Evolutionary conservation across 2,888 invertebrate genomes (phyloP).

Genomic region (Eupithecia inturbata): DNA sequence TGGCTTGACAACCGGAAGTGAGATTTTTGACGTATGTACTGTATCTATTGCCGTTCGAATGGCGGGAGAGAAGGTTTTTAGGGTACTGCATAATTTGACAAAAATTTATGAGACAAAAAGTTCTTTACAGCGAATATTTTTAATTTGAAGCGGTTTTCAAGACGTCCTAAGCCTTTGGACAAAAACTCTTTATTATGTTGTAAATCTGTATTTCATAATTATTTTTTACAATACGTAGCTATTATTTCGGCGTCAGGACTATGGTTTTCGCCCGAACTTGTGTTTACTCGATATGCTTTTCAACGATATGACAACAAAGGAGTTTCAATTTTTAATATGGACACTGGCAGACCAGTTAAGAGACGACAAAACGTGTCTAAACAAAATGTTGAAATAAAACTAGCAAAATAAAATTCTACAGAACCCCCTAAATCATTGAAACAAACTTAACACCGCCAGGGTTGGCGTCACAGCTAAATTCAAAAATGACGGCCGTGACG

Average conservation of each 20-base stretch:
- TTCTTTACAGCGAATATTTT: background rate
- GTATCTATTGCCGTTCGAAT: constrained; percentile 43
- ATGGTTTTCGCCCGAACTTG: no score
- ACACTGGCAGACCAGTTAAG: background rate
- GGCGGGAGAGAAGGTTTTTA: constrained; percentile 34
- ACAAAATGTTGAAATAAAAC: background rate
- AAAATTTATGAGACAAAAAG: background rate
- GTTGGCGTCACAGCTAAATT: constrained; percentile 27
- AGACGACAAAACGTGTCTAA: background rate
- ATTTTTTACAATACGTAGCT: no score
- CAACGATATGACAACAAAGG: no score
- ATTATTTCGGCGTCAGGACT: no score
- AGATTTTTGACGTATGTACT: constrained; percentile 72
- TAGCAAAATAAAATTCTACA: background rate
- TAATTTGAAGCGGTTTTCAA: background rate
- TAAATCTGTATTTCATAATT: no score
- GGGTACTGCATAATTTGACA: constrained; percentile 25
- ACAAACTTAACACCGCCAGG: background rate
- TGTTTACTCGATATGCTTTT: no score
- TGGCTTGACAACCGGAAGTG: constrained; percentile 71
- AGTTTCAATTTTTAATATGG: background rate
- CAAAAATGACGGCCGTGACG: constrained; percentile 22
- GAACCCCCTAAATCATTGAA: constrained; percentile 14
- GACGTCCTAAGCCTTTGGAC: no score
- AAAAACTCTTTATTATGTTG: no score